Conservation (phyloP, 1,140 invertebrate genomes). For the Neodiprion fabricii region DNA sequence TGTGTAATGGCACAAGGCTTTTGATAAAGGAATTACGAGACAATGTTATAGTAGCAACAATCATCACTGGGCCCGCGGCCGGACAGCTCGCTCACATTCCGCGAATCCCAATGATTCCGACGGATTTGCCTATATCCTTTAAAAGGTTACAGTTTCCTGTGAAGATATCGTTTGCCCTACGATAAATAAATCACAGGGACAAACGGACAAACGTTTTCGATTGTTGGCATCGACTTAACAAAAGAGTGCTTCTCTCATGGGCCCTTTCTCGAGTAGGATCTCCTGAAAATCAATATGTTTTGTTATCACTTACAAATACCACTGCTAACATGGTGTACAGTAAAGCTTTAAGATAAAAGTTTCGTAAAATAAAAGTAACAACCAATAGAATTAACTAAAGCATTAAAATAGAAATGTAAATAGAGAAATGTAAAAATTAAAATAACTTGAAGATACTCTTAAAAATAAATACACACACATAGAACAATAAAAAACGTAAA, state of each 20-base stretch:
- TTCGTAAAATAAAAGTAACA: no score
- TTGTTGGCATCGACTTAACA: not conserved
- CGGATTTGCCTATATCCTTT: not conserved
- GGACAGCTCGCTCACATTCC: not conserved
- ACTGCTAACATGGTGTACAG: no score
- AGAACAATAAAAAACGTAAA: no score
- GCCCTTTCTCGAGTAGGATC: not conserved
- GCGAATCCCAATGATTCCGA: not conserved
- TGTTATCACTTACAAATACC: no score
- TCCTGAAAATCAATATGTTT: no score
- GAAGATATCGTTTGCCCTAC: not conserved
- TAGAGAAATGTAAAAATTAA: no score
- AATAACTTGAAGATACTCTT: no score
- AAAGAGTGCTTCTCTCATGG: not conserved
- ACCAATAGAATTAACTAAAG: no score
- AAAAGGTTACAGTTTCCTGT: not conserved
- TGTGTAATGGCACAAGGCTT: constrained; percentile 36
- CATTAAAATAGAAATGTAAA: no score
- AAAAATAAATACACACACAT: no score
- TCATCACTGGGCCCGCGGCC: not conserved
- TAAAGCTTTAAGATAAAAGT: no score
- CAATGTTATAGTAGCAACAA: not conserved
- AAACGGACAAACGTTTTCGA: not conserved
- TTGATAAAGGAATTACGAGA: constrained; percentile 40
- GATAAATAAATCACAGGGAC: not conserved